Evolutionary conservation across 2,113 vertebrate species (phyloP).

Genomic region (Corythoichthys intestinalis): DNA sequence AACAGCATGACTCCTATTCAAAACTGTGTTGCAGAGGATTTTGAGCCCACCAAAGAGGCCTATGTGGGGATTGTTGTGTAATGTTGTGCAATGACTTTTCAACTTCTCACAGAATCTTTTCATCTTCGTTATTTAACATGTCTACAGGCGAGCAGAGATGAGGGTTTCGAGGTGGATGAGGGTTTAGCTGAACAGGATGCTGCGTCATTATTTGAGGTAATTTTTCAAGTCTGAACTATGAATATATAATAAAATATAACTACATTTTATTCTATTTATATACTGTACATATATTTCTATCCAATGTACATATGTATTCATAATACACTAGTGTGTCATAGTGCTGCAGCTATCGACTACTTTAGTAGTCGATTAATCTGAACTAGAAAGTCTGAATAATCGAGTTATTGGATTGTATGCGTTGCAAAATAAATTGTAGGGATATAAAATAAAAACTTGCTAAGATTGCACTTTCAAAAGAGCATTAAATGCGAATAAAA

Average conservation of each 20-base stretch:
- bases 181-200: conserved; percentile 71
- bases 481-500: too few relatives aligned
- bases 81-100: conserved; percentile 20
- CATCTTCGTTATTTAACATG: neutral
- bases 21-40: conserved; percentile 30
- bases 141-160: conserved; percentile 69
- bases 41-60: conserved; percentile 17
- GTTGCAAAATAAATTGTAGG: too few relatives aligned
- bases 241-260: neutral
- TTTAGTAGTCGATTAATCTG: too few relatives aligned
- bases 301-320: too few relatives aligned
- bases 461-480: too few relatives aligned
- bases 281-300: too few relatives aligned
- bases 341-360: too few relatives aligned
- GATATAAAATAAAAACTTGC: too few relatives aligned
- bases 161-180: conserved; percentile 74
- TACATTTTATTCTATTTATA: too few relatives aligned
- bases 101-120: neutral
- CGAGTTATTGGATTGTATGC: too few relatives aligned
- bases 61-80: conserved; percentile 16
- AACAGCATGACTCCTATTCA: conserved; percentile 39
- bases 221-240: neutral
- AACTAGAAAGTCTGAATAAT: too few relatives aligned
- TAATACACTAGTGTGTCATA: too few relatives aligned
- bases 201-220: conserved; percentile 68